These are phyloP conservation scores for Bostrychus sinensis DNA, from an alignment of 2,113 vertebrate genomes.

Conservation along the genomic window DNA sequence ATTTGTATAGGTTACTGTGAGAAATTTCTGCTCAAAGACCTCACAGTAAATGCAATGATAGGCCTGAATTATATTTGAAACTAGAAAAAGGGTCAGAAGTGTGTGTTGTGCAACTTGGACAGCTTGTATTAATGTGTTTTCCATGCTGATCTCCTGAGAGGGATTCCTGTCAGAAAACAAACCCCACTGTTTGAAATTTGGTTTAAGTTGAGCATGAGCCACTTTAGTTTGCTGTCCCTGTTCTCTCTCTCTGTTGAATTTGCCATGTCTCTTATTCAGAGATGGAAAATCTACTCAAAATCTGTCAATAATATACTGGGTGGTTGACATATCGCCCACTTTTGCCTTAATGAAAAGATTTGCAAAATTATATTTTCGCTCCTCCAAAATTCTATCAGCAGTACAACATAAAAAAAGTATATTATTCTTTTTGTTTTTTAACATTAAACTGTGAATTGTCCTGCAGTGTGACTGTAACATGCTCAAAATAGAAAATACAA, in stretches of 20 bases:
- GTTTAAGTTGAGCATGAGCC: conserved; percentile 57
- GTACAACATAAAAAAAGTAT: too few relatives aligned
- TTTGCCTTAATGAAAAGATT: too few relatives aligned
- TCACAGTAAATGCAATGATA: neutral
- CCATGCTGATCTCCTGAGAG: conserved; percentile 69
- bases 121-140: conserved; percentile 65
- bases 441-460: too few relatives aligned
- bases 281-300: neutral
- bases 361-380: too few relatives aligned
- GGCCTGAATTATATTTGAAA: neutral
- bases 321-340: too few relatives aligned
- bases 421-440: too few relatives aligned
- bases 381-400: too few relatives aligned
- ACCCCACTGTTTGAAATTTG: conserved; percentile 47
- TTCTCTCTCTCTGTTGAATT: conserved; percentile 18
- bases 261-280: neutral
- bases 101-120: conserved; percentile 61
- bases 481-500: too few relatives aligned
- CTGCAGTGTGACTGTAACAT: too few relatives aligned
- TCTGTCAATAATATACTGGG: too few relatives aligned
- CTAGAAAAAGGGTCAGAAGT: neutral
- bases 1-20: conserved; percentile 16
- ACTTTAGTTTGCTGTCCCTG: conserved; percentile 13
- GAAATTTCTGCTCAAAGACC: conserved; percentile 7
- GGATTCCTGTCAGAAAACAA: conserved; percentile 73